Conservation (phyloP, 2,797 vertebrate genomes). For the Cirrhinus mrigala region DNA sequence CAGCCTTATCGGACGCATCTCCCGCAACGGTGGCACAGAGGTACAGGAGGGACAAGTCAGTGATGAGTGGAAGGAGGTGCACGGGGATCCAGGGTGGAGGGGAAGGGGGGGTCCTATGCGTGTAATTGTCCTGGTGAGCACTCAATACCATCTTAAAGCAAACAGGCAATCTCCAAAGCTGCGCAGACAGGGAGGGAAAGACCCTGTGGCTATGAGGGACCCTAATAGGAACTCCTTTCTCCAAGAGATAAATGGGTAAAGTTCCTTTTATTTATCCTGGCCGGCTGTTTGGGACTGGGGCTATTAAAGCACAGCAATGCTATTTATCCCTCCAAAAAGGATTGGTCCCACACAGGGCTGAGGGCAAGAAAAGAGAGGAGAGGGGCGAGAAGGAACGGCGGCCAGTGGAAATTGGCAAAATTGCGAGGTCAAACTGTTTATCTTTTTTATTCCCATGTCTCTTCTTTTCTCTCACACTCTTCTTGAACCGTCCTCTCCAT, state of each 20-base stretch:
- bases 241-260: constrained; percentile 92
- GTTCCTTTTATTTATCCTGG: constrained; percentile 89
- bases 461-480: constrained; percentile 71
- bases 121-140: constrained; percentile 97
- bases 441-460: constrained; percentile 77
- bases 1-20: constrained; percentile 91
- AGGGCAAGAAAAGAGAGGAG: constrained; percentile 73
- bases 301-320: constrained; percentile 88
- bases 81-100: constrained; percentile 68
- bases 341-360: constrained; percentile 84
- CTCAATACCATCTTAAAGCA: constrained; percentile 98
- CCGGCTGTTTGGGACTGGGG: constrained; percentile 87
- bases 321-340: constrained; percentile 88
- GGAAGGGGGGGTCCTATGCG: constrained; percentile 55
- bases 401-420: constrained; percentile 81
- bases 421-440: constrained; percentile 86
- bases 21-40: constrained; percentile 85
- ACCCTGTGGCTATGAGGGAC: constrained; percentile 92
- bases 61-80: constrained; percentile 75
- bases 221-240: constrained; percentile 94
- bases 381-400: constrained; percentile 72
- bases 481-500: constrained; percentile 72
- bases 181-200: constrained; percentile 88
- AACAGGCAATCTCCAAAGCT: constrained; percentile 95
- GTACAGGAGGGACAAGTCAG: constrained; percentile 70